Percentiles rank a stretch among this genome's conserved stretches.
phyloP scores from a whole-genome alignment of 2,888 invertebrate genomes.

The Vandiemenella viatica region DNA sequence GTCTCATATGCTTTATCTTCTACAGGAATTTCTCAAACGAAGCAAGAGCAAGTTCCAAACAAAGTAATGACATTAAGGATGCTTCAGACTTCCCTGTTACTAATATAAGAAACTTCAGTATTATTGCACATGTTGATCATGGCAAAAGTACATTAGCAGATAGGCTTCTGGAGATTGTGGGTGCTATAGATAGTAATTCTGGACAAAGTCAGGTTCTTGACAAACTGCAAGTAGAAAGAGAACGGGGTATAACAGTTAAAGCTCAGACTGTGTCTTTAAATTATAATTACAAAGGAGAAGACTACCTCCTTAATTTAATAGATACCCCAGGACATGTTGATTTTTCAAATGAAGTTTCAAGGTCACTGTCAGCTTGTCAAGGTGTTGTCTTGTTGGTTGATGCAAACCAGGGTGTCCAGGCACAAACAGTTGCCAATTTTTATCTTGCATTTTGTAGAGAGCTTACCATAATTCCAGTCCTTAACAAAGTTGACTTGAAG shows the following conservation, averaged over 20 bases:
- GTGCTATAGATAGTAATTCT: constrained; percentile 50
- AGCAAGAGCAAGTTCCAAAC: no score
- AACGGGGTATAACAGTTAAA: constrained; percentile 96
- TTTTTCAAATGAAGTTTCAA: constrained; percentile 81
- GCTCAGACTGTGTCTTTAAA: constrained; percentile 88
- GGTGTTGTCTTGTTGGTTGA: constrained; percentile 90
- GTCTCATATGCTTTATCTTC: no score
- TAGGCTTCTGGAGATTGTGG: constrained; percentile 82
- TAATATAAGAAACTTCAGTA: constrained; percentile 79
- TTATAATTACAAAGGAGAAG: constrained; percentile 47
- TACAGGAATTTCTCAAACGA: no score
- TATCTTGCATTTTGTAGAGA: constrained; percentile 74
- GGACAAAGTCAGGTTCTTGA: constrained; percentile 60
- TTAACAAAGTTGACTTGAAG: constrained; percentile 94
- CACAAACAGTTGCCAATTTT: constrained; percentile 96
- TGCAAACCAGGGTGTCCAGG: constrained; percentile 91
- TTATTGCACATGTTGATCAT: constrained; percentile 98
- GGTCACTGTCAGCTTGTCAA: constrained; percentile 85
- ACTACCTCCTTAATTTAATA: constrained; percentile 82
- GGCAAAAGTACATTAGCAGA: constrained; percentile 97
- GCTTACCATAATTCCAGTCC: constrained; percentile 71
- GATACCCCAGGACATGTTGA: constrained; percentile 99
- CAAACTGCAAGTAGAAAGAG: constrained; percentile 72
- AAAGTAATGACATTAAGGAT: no score
- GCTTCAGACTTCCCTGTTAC: constrained; percentile 27